Conservation (phyloP, 1,140 invertebrate species). For the Trichonephila inaurata region DNA sequence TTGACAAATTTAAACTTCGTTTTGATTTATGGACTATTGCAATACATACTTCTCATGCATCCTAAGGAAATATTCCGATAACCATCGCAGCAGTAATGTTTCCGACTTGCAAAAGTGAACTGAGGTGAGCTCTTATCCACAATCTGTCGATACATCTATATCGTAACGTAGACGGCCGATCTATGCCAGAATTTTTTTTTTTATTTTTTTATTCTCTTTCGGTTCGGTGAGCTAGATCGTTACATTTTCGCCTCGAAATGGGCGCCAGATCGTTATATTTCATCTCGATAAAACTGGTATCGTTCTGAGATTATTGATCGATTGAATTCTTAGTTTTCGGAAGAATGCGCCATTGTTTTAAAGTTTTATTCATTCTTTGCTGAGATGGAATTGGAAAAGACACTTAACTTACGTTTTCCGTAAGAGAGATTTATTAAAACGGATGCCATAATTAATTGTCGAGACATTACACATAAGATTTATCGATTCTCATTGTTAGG, state of each 20-base stretch:
- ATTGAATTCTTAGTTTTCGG: constrained; percentile 29
- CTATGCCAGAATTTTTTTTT: neutral
- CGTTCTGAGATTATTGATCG: constrained; percentile 7
- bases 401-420: neutral
- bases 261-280: constrained; percentile 34
- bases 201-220: neutral
- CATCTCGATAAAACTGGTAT: constrained; percentile 38
- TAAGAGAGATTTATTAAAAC: neutral
- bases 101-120: constrained; percentile 33
- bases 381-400: neutral
- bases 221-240: constrained; percentile 5
- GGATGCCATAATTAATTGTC: constrained; percentile 5
- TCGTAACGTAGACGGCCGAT: neutral
- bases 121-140: constrained; percentile 19
- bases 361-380: constrained; percentile 16
- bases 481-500: neutral
- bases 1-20: neutral
- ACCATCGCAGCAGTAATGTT: constrained; percentile 37
- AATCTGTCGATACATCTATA: constrained; percentile 35
- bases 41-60: neutral
- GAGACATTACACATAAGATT: neutral
- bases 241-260: constrained; percentile 37
- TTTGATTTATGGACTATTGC: constrained; percentile 12
- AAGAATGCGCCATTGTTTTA: constrained; percentile 29
- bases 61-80: constrained; percentile 20